Base-by-base conservation (phyloP, 2,113 vertebrate genomes). In the Odontophorus gujanensis region DNA sequence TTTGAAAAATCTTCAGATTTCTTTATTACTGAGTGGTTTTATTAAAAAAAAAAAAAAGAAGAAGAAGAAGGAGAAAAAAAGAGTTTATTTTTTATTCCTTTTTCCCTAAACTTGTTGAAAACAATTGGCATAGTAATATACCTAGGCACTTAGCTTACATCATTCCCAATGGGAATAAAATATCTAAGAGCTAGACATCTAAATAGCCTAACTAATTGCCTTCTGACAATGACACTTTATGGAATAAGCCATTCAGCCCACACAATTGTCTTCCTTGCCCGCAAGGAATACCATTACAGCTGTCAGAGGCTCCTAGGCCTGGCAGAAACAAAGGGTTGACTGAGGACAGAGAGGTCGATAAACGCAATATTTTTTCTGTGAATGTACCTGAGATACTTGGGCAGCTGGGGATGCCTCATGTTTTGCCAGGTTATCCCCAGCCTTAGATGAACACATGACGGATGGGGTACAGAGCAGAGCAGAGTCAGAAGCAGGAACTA, bases 161-260 rank as follows among this genome's bases (percentile, higher is more conserved):
- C 47, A 67, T 2, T 81, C 65, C 62, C 57, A 11, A 17, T 7
- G 61, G 25, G 57, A 92, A 78, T 84, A 84, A 86, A 57, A 30
- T 26, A 51, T 81, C 65, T 67, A 83, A 75, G 42, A 81, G 22
- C 34, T 51, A 91, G 74, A 91, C 84, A 75, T 61, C 58, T 81
- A 84, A 90, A 95, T 72, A 92, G 51, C 58, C 59, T 51, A 79
- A 75, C 38, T 94, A 86, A 94, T 90, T 94, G n/a, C 40, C 43
- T 93, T 55, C 69, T 95, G 92, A 89, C 71, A 86, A 59, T 78
- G 36, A 84, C 13, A 58, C 24, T 68, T 91, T 30, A 53, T 53
- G 57, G 80, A 86, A 51, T 68, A 93, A 74, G 14, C 32, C 85
- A 73, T 79, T 77, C 83, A 88, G 28, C 83, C 73, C 66, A 90